Conservation (phyloP, 2,113 vertebrate species). For the Nymphicus hollandicus region DNA sequence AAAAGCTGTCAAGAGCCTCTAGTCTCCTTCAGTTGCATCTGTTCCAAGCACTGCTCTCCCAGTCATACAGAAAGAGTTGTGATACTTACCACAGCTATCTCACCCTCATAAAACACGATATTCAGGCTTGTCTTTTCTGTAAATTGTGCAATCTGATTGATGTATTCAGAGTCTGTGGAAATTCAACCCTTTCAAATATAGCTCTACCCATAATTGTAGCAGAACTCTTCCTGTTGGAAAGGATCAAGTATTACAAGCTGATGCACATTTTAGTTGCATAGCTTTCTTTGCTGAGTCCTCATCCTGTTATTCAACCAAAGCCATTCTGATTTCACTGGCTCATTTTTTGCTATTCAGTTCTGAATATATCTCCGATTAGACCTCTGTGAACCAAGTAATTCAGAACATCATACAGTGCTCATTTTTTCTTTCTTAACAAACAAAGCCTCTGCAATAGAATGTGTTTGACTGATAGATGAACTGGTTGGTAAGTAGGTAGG, state of each 20-base stretch:
- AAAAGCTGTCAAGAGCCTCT: background rate
- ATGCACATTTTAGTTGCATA: background rate
- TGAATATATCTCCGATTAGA: background rate
- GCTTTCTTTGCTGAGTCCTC: background rate
- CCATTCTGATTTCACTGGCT: background rate
- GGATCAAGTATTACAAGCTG: background rate
- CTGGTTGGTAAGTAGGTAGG: background rate
- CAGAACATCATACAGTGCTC: background rate
- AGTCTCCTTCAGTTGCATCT: background rate
- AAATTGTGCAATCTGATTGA: background rate
- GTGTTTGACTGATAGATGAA: background rate
- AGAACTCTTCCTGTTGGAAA: background rate
- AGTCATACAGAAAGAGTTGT: background rate
- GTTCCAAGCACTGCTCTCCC: background rate
- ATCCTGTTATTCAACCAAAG: background rate
- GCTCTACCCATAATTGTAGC: background rate
- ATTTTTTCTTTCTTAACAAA: background rate
- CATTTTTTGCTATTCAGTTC: background rate
- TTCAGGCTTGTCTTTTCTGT: background rate
- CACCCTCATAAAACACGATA: accelerated
- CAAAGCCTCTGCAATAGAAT: background rate
- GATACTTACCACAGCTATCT: background rate
- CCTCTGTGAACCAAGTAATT: background rate
- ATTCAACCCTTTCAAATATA: background rate
- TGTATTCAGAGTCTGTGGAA: background rate